Conservation (phyloP, 2,797 vertebrate species). For the Coendou prehensilis region DNA sequence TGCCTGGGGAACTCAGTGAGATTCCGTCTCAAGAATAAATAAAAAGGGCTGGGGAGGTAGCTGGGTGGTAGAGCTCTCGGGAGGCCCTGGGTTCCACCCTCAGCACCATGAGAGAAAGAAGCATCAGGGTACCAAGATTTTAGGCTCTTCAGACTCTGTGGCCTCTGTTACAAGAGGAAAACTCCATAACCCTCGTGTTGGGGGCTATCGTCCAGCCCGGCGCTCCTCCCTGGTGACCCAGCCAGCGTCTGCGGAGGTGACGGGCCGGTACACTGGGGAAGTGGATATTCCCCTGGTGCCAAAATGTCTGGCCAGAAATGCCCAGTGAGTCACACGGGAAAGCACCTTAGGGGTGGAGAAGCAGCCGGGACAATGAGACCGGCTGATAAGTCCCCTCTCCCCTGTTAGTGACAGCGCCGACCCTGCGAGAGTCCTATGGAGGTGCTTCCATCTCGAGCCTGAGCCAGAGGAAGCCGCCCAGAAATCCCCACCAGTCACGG, state of each 20-base stretch:
- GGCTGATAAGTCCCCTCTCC: neutral
- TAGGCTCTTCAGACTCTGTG: too few relatives aligned
- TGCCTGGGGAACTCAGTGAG: neutral
- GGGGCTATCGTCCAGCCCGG: neutral
- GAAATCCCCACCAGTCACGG: neutral
- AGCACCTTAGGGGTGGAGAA: neutral
- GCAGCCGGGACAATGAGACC: neutral
- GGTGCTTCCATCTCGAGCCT: neutral
- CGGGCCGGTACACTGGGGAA: neutral
- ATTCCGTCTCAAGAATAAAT: neutral
- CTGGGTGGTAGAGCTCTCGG: neutral
- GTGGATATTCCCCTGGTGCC: neutral
- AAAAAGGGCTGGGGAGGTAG: neutral
- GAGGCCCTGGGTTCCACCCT: neutral
- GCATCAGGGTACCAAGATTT: neutral
- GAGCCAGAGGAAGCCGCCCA: neutral
- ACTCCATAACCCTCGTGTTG: neutral
- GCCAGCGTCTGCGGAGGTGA: neutral
- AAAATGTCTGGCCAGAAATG: neutral
- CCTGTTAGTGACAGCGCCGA: neutral
- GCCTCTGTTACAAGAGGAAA: neutral
- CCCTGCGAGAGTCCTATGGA: neutral
- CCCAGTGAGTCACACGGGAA: neutral
- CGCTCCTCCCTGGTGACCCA: neutral
- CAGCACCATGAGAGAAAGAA: neutral